Evolutionary conservation across 2,888 invertebrate species (phyloP).

Genomic region (Nemapogon koenigi): DNA sequence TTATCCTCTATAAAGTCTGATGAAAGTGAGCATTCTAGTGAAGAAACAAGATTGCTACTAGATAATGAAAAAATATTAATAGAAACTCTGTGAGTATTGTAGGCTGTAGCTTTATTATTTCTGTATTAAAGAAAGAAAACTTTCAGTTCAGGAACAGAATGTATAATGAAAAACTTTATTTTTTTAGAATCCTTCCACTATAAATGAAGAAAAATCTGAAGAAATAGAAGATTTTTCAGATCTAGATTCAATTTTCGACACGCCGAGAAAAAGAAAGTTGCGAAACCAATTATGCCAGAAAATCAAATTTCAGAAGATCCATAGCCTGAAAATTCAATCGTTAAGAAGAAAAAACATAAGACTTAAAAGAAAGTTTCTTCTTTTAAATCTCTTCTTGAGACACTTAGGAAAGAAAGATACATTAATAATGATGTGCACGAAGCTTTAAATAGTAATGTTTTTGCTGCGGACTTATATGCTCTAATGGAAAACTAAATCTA

Average conservation of each 20-base stretch:
- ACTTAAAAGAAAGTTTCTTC: slow-evolving; percentile 8
- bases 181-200: too few relatives aligned
- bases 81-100: too few relatives aligned
- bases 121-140: too few relatives aligned
- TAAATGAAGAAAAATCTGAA: slow-evolving; percentile 7
- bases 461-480: slow-evolving; percentile 13
- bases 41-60: too few relatives aligned
- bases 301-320: neutral
- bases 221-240: slow-evolving; percentile 15
- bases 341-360: slow-evolving; percentile 11
- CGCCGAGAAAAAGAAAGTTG: slow-evolving; percentile 11
- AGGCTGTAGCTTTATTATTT: too few relatives aligned
- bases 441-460: slow-evolving; percentile 10
- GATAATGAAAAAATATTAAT: too few relatives aligned
- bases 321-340: slow-evolving; percentile 10
- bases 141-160: too few relatives aligned
- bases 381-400: slow-evolving; percentile 6
- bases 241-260: slow-evolving; percentile 16
- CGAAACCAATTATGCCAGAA: neutral
- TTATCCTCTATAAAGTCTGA: too few relatives aligned
- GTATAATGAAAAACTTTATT: too few relatives aligned
- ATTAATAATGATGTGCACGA: slow-evolving; percentile 10
- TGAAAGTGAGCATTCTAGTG: too few relatives aligned
- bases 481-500: slow-evolving; percentile 6
- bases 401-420: slow-evolving; percentile 11